Percentiles rank a stretch among this genome's conserved stretches.
Conservation (phyloP, 2,888 invertebrate genomes). For the Encarsia formosa region DNA sequence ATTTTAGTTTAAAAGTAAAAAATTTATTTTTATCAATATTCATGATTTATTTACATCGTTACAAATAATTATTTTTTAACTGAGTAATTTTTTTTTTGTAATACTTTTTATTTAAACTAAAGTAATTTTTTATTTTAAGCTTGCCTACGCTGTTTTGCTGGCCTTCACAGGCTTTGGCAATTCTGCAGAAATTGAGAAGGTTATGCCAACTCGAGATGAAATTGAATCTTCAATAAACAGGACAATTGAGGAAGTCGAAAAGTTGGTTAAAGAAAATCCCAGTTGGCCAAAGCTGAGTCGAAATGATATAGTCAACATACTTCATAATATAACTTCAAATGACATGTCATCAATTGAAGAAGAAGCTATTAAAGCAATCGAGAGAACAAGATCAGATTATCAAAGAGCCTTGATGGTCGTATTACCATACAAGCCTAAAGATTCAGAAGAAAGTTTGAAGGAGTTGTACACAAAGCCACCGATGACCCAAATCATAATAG, state of each 20-base stretch:
- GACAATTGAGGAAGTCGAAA: conserved; percentile 67
- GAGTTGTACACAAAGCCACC: conserved; percentile 67
- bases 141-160: conserved; percentile 38
- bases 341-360: conserved; percentile 40
- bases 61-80: not conserved
- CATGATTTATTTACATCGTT: not conserved
- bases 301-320: conserved; percentile 63
- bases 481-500: conserved; percentile 57
- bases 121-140: conserved; percentile 33
- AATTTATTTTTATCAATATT: not conserved
- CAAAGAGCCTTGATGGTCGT: conserved; percentile 63
- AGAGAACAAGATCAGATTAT: conserved; percentile 48
- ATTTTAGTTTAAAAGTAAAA: too few species aligned
- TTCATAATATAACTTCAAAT: conserved; percentile 59
- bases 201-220: conserved; percentile 39
- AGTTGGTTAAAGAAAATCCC: conserved; percentile 59
- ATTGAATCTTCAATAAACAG: conserved; percentile 47
- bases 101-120: not conserved
- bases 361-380: conserved; percentile 32
- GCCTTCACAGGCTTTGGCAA: conserved; percentile 36
- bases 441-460: conserved; percentile 57
- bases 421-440: conserved; percentile 61
- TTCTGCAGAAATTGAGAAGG: conserved; percentile 32
- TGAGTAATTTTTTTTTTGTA: not conserved
- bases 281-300: conserved; percentile 62